These are phyloP conservation scores for Tachysurus vachellii DNA, from an alignment of 2,113 vertebrate genomes.

Conservation along the genomic window DNA sequence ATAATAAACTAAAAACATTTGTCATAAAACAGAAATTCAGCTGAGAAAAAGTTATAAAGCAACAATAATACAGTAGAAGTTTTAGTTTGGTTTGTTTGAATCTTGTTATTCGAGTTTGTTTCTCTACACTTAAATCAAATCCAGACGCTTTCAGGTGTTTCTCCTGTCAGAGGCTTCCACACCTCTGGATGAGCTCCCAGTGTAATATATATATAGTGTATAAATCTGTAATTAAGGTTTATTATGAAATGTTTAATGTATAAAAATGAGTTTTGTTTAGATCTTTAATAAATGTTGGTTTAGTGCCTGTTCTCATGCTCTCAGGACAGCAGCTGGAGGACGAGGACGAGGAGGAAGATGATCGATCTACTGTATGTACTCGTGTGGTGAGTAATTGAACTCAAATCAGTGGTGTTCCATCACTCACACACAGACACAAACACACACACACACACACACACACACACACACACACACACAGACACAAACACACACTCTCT, in stretches of 20 bases:
- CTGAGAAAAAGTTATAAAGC: background rate
- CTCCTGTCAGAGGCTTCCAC: background rate
- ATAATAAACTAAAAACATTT: background rate
- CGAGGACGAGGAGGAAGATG: background rate
- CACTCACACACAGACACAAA: background rate
- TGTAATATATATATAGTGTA: background rate
- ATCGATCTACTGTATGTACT: conserved; percentile 32
- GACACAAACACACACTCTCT: too few species aligned
- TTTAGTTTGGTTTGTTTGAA: background rate
- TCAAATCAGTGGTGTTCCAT: background rate
- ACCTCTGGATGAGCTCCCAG: background rate
- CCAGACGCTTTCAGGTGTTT: background rate
- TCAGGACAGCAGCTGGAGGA: background rate
- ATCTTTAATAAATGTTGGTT: background rate
- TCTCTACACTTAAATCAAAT: background rate
- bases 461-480: background rate
- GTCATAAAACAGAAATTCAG: background rate
- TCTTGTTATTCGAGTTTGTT: background rate
- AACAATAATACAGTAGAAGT: background rate
- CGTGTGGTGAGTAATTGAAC: conserved; percentile 43
- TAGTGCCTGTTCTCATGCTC: background rate
- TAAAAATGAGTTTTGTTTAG: background rate
- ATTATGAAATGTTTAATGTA: background rate
- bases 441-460: conserved; percentile 2
- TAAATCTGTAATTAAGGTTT: background rate